Base-by-base conservation (phyloP, 1,140 invertebrate species). In the Augochlora pura region DNA sequence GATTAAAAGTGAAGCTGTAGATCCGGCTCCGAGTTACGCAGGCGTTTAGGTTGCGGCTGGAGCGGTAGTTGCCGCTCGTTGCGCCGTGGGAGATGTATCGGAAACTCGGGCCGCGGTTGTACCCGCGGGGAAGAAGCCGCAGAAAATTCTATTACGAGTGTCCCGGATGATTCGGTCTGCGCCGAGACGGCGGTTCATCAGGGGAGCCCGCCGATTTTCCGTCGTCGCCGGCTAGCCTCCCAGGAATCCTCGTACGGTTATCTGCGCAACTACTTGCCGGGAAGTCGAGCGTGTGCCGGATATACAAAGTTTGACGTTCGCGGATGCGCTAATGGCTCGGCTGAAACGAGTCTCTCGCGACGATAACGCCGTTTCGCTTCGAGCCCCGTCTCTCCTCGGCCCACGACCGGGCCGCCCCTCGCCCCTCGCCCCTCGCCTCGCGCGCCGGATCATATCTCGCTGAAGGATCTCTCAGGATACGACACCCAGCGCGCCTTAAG, bases 271-370 rank as follows among this genome's bases (percentile, higher is more conserved):
- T 72, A 72, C 46, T 57, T 65, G 46, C 38, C 38, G 38, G 60
- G 76, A 72, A 78, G 60, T 57, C 60, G 75, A 64, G 67, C 75
- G 76, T 65, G 69, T 65, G 65, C 65, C 72, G 80, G 80, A 85
- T 86, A 86, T 76, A 75, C 83, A 80, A 86, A 86, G 84, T 86
- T 86, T 86, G 84, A 85, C 80, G 85, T 81, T 80, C 71, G 65
- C 67, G 73, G 72, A 86, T 80, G 72, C 85, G 84, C 84, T 86
- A 86, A 86, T 86, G 84, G 84, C 57, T 77, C 62, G 38, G 63
- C 84, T 77, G 84, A 86, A 80, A 80, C 76, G 85, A 86, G 85
- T 80, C 77, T 63, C 76, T 71, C 62, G 65, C 63, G 84, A 86
- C 68, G 81, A 80, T 86, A 86, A 71, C 76, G 60, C 80, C 65